A percentile compares a stretch with the other conserved stretches of the same genome.
Conservation (phyloP, 2,888 invertebrate genomes). For the Mactromeris polynyma region DNA sequence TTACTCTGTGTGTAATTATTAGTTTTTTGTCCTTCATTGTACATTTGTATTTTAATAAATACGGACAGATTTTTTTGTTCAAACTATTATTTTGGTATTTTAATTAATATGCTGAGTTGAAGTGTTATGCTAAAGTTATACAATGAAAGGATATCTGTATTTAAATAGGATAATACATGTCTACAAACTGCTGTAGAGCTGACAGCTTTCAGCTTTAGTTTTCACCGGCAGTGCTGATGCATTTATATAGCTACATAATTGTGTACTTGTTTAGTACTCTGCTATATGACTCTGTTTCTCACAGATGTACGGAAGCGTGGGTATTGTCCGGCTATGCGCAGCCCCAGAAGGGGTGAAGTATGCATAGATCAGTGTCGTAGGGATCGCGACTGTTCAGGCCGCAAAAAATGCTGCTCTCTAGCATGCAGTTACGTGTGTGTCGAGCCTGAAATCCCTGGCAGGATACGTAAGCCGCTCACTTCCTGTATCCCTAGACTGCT, state of each 20-base stretch:
- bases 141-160: too few relatives aligned
- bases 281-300: slow-evolving; percentile 9
- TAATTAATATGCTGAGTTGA: too few relatives aligned
- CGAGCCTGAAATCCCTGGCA: slow-evolving; percentile 34
- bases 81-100: too few relatives aligned
- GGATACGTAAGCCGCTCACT: slow-evolving; percentile 10
- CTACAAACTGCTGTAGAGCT: too few relatives aligned
- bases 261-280: not conserved
- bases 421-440: slow-evolving; percentile 63
- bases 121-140: too few relatives aligned
- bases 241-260: not conserved
- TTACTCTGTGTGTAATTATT: too few relatives aligned
- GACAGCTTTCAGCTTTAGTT: not conserved
- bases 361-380: slow-evolving; percentile 59
- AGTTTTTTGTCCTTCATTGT: too few relatives aligned
- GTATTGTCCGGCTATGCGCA: slow-evolving; percentile 20
- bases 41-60: too few relatives aligned
- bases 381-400: slow-evolving; percentile 58
- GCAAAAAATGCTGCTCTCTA: slow-evolving; percentile 62
- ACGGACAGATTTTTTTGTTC: too few relatives aligned
- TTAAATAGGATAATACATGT: too few relatives aligned
- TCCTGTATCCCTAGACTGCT: not conserved
- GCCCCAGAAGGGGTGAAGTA: slow-evolving; percentile 19
- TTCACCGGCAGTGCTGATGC: not conserved
- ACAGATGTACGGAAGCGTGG: slow-evolving; percentile 41